Base-by-base conservation (phyloP, 2,888 invertebrate species). In the Melitaea athalia region DNA sequence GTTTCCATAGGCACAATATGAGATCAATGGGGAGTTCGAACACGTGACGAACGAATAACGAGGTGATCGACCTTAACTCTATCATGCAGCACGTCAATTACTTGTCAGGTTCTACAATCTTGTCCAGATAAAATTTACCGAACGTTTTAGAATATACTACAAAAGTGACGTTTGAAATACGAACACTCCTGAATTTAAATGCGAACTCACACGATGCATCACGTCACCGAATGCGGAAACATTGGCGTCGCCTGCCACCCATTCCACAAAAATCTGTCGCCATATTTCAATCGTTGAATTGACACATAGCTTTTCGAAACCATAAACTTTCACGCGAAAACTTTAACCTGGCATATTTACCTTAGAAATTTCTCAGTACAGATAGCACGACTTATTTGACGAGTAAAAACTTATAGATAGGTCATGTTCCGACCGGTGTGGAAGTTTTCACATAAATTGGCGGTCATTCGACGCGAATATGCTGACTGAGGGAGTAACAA, bases 241-340 rank as follows among this genome's bases (percentile, higher is more conserved):
- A 93, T 93, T 93, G 91, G 93, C 94, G 95, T 94, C 94, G 94
- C 94, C 94, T 75, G 75, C 77, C 77, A 73, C 78, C 76, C 75
- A 73, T 71, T 70, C 79, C 81, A 80, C 82, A 81, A 79, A 80
- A 80, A 83, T 80, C 80, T 82, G 81, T 77, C 82, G 84, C 89
- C 83, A 88, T 92, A 92, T 89, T 91, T 92, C 92, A 91, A 90
- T 91, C 87, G 82, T 72, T 77, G 85, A 88, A 92, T 91, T 89
- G 92, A 92, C 92, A 89, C 89, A 91, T 88, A 78, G 88, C 87
- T 84, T 84, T 84, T 79, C 77, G 82, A 77, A 81, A 85, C 83
- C 81, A 82, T 83, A 89, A 92, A 92, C 76, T 92, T 92, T 81
- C 79, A 82, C 81, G 84, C 79, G 83, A 85, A 88, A 92, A 91